Conservation (phyloP, 2,797 vertebrate genomes). For the Peromyscus melanophrys region DNA sequence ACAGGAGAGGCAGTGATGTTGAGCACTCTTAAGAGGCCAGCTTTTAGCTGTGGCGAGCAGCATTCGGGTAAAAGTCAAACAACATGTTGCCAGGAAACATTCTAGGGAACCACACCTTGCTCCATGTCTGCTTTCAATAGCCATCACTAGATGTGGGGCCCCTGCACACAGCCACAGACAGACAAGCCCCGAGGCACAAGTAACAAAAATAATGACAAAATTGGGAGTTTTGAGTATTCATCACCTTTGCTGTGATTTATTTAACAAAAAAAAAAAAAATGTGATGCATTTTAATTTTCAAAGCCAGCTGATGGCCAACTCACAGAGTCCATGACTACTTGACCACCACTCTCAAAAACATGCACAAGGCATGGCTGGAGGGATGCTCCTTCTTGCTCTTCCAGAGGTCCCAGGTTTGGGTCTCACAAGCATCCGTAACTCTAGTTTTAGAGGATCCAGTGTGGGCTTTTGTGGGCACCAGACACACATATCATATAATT, state of each 20-base stretch:
- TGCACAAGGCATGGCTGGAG: neutral
- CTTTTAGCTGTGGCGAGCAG: neutral
- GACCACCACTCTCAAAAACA: neutral
- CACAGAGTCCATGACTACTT: neutral
- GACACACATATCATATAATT: neutral
- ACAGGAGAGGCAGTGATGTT: neutral
- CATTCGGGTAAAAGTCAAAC: neutral
- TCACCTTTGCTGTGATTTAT: neutral
- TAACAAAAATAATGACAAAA: neutral
- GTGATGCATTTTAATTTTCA: constrained; percentile 1
- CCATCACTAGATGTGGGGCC: accelerated
- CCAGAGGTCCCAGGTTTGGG: neutral
- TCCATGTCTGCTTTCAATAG: neutral
- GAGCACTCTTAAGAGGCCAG: neutral
- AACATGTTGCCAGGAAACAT: neutral
- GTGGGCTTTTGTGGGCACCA: neutral
- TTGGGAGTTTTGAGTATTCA: neutral
- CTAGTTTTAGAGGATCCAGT: neutral
- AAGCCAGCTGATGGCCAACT: neutral
- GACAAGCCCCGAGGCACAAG: neutral
- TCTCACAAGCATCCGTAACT: neutral
- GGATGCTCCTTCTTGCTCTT: neutral
- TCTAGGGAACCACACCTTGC: neutral
- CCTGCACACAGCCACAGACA: neutral
- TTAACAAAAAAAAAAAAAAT: neutral